Evolutionary conservation across 2,888 invertebrate species (phyloP), one percentile per base, ranked within the genome.

Genomic region (Megastigmus dorsalis): DNA sequence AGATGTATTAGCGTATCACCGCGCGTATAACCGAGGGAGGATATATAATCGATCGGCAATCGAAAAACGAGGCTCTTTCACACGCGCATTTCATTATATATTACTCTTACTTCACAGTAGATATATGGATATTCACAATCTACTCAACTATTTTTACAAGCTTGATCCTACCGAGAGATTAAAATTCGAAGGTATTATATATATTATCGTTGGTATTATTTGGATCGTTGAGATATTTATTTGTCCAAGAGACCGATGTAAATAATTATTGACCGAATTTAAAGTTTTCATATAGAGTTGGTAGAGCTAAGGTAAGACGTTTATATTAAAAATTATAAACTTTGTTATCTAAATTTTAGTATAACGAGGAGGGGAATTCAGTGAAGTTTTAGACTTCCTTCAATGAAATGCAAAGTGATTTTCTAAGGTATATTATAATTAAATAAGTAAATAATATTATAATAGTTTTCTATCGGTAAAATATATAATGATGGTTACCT

Each of bases 191-290:
- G 20, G 13, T n/a, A 26, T 38, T 18, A 13, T 10, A 28, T 10
- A 20, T 36, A 26, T 60, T 43, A 28, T 43, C 30, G 15, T 3
- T 59, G 26, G 26, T n/a, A 15, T 59, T 41, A 9, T 18, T 18
- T 38, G 13, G 9, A 7, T 26, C 13, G 13, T 30, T 28, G 20
- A 20, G 28, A 38, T 69, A 43, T 45, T 26, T 67, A 41, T 63
- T 54, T 36, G 3, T 41, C 52, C 28, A 63, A 55, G 9, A 38
- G 43, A 70, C 43, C n/a, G 50, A 9, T 66, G 67, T 68, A 74
- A 50, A 74, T 74, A 70, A 70, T 62, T 43, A 69, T 52, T 62
- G 69, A 59, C 54, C 71, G 59, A 43, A 74, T 70, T 54, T 9
- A 43, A 55, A 23, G 33, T 73, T 69, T 69, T 74, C n/a, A n/a